Conservation (phyloP, 2,797 vertebrate species). For the Philypnodon macrostomus region DNA sequence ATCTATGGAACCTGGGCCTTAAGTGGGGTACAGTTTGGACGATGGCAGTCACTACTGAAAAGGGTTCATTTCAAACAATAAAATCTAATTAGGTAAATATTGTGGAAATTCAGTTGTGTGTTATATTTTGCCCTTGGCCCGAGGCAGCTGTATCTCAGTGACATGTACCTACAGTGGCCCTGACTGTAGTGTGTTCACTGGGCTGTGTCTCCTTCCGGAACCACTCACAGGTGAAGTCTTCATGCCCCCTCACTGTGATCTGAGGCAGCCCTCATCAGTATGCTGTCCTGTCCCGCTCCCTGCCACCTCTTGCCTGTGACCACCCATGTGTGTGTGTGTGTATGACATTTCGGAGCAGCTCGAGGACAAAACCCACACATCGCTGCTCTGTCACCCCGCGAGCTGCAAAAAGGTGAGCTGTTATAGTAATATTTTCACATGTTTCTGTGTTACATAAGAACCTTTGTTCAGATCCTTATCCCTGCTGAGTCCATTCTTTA, state of each 20-base stretch:
- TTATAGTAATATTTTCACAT: slow-evolving; percentile 20
- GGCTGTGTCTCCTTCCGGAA: not conserved
- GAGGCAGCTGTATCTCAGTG: slow-evolving; percentile 12
- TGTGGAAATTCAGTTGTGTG: not conserved
- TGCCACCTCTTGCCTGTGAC: slow-evolving; percentile 31
- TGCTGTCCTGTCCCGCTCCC: slow-evolving; percentile 41
- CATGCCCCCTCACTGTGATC: slow-evolving; percentile 10
- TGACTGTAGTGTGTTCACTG: not conserved
- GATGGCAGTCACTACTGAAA: too few species aligned
- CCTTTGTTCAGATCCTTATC: slow-evolving; percentile 16
- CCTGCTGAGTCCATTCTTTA: slow-evolving; percentile 19
- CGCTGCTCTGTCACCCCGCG: slow-evolving; percentile 18
- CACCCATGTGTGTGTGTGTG: slow-evolving; percentile 33
- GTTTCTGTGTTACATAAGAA: slow-evolving; percentile 19
- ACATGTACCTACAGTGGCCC: not conserved
- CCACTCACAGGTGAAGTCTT: not conserved
- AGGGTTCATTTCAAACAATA: too few species aligned
- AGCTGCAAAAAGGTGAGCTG: slow-evolving; percentile 29
- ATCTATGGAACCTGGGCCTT: too few species aligned
- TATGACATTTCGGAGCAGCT: slow-evolving; percentile 61
- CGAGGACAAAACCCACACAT: slow-evolving; percentile 44
- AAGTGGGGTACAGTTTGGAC: too few species aligned
- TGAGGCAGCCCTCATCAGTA: slow-evolving; percentile 47
- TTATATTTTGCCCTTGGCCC: not conserved
- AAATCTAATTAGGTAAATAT: too few species aligned